Evolutionary conservation across 2,113 vertebrate genomes (phyloP), one percentile per base, ranked within the genome.

Genomic region (Pachycephala philippinensis): DNA sequence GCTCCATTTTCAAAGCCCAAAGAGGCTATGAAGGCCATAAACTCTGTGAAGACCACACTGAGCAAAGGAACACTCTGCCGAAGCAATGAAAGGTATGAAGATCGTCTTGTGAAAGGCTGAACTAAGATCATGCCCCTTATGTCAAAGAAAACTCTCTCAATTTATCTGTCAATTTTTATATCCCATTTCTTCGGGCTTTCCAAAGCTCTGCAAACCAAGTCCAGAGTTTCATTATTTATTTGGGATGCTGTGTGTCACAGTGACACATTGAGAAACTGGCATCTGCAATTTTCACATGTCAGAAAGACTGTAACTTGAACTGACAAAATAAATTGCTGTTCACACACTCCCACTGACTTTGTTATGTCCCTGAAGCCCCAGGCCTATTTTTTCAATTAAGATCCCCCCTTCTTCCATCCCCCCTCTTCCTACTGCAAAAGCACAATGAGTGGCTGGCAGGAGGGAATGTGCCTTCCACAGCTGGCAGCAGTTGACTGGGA

Each of bases 361-460:
- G 83, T 87, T 81, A 84, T 87, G 90, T 97, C 84, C 94, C 78
- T 52, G 92, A 89, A 83, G 96, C 95, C 53, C 54, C 92, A 69
- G 79, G 79, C 95, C 96, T 96, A 95, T 96, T 96, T 93, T 96
- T 96, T 97, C 91, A 96, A 97, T 92, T 91, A 96, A 97, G 91
- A 95, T 88, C 68, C 94, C 89, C 89, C 69, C 74, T 84, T 95
- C 92, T 87, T 74, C 53, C 39, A 84, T 96, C 60, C 65, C 47
- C 47, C 61, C 52, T 87, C 95, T 77, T 81, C 86, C 91, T 56
- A 50, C 52, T 90, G 54, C 79, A 96, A 85, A 92, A 82, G 87
- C 76, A 89, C 87, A 70, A 77, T 78, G 63, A 96, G 52, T 10
- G 74, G 33, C 80, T 95, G 77, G 90, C 79, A 95, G 84, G 63